A percentile compares a stretch with the other conserved stretches of the same genome.
These are phyloP conservation scores for Sander lucioperca DNA, from an alignment of 2,113 vertebrate species.

Conservation along the genomic window DNA sequence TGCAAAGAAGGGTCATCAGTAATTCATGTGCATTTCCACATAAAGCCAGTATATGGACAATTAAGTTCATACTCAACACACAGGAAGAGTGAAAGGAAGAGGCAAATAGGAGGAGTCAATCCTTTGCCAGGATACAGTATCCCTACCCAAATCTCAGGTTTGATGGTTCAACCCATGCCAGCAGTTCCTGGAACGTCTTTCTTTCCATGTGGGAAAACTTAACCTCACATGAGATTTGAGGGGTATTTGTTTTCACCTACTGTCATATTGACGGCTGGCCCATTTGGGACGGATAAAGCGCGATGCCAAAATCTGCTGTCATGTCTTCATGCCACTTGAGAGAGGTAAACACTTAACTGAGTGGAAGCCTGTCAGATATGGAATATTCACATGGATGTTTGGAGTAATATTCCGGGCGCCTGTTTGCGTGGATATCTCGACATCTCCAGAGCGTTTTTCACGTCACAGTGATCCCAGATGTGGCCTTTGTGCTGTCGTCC, in stretches of 20 bases:
- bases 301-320: slow-evolving; percentile 52
- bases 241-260: slow-evolving; percentile 67
- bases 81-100: slow-evolving; percentile 16
- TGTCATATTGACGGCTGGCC: slow-evolving; percentile 54
- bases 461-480: slow-evolving; percentile 70
- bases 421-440: slow-evolving; percentile 54
- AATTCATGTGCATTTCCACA: slow-evolving; percentile 45
- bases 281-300: slow-evolving; percentile 49
- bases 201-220: slow-evolving; percentile 67
- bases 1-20: slow-evolving; percentile 42
- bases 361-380: slow-evolving; percentile 45
- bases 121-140: slow-evolving; percentile 40
- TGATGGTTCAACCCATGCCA: slow-evolving; percentile 53
- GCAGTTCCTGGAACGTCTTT: slow-evolving; percentile 45
- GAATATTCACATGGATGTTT: slow-evolving; percentile 59
- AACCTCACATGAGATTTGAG: slow-evolving; percentile 54
- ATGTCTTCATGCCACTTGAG: slow-evolving; percentile 59
- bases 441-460: slow-evolving; percentile 59
- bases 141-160: slow-evolving; percentile 60
- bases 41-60: slow-evolving; percentile 47
- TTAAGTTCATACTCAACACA: slow-evolving; percentile 18
- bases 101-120: slow-evolving; percentile 11
- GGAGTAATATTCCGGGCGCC: slow-evolving; percentile 33
- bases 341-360: slow-evolving; percentile 50
- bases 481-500: slow-evolving; percentile 61